Conservation (phyloP, 2,888 invertebrate genomes). For the Cephonodes hylas region DNA sequence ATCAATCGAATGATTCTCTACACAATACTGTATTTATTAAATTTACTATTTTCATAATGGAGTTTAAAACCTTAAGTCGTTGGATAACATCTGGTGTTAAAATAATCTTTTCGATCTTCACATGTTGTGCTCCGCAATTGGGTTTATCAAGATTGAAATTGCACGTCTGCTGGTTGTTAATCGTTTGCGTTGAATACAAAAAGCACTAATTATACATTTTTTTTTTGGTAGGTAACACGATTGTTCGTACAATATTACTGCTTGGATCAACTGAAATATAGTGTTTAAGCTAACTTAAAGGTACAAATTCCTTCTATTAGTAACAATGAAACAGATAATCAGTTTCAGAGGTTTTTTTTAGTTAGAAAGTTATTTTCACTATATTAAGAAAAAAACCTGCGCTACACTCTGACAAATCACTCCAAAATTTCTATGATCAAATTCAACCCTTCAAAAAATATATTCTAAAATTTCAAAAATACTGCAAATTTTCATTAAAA, state of each 20-base stretch:
- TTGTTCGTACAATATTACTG: background rate
- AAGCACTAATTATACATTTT: slow-evolving; percentile 10
- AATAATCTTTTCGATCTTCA: background rate
- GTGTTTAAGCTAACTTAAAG: no score
- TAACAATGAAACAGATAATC: no score
- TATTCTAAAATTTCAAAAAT: no score
- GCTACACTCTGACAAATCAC: no score
- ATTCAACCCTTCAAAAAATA: no score
- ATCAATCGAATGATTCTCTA: background rate
- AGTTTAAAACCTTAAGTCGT: background rate
- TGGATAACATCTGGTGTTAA: background rate
- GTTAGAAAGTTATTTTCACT: no score
- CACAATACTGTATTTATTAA: background rate
- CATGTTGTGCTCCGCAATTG: background rate
- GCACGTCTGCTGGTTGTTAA: background rate
- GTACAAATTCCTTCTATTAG: no score
- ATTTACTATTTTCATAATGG: background rate
- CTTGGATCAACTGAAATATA: background rate
- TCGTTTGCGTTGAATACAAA: background rate
- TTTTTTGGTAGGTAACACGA: background rate
- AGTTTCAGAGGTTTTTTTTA: no score
- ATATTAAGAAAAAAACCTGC: no score
- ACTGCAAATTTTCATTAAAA: background rate
- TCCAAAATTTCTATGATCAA: no score
- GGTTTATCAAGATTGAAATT: slow-evolving; percentile 3